Base-by-base conservation (phyloP, 2,113 vertebrate genomes). In the Myrmecobius fasciatus region DNA sequence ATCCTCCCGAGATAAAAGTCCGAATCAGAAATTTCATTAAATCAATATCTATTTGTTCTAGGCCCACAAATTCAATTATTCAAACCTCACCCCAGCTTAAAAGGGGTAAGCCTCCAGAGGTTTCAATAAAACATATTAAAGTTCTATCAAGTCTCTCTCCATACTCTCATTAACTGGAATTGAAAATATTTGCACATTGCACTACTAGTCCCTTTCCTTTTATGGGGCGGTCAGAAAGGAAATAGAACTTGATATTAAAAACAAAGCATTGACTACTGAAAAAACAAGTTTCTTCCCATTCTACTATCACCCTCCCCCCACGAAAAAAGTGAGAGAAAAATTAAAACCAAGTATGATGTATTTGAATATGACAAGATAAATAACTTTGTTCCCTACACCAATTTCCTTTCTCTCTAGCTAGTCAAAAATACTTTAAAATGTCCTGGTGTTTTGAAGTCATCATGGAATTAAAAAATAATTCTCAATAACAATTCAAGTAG, bases 181-280 rank as follows among this genome's bases (percentile, higher is more conserved):
- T 12, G 75, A 90, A 91, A 60, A 47, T 28, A 10, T 54, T 52
- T 25, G 0, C 60, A 91, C 48, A 49, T 11, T 89, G 67, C 43
- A 53, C 31, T 51, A 28, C 36, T 43, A 60, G 52, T 83, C 14
- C 89, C n/a, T 52, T 26, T 88, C 56, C 12, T 14, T 10, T 14
- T 43, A 67, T 11, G 67, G 90, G 25, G 25, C 0, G 12, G 46
- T 26, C 31, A 92, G 0, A 10, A 28, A 10, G 3, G 51, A 54
- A 48, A 89, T 94, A 93, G 92, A 2, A 56, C 90, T 46, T 91
- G 46, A 91, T 8, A 95, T 54, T 43, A 46, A 92, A 92, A 91
- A 90, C 52, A 60, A 4, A 2, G 52, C 53, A 89, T 22, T 52
- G 54, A n/a, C n/a, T 5, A 24, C 67, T 6, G 36, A 14, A 36